Base-by-base conservation (phyloP, 2,888 invertebrate species). In the Mesorhabditis belari region DNA sequence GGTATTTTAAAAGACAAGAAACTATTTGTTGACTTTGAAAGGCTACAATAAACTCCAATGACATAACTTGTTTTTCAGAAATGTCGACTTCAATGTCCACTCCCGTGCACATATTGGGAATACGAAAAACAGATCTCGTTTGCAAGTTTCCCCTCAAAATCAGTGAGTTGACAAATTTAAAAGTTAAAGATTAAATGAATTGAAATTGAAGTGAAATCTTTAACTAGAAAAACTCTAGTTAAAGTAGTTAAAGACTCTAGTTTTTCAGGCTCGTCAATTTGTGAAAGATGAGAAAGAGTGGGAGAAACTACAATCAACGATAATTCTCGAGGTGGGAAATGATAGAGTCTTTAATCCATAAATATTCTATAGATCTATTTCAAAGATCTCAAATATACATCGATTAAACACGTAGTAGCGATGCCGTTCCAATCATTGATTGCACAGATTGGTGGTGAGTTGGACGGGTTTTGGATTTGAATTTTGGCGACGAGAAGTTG, bases 401-500 rank as follows among this genome's bases (percentile, higher is more conserved):
- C 71, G 17, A 77, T 77, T 62, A 72, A 75, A 53, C 78, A 78
- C 58, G 66, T 72, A 27, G 49, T 68, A 3, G 73, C 76, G 2
- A 77, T 78, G 72, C 75, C 77, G 5, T 64, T 71, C 2, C 65
- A 67, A 19, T 71, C 74, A 28, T 65, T 76, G 12, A 66, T 77
- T 57, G 77, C 77, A 51, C 77, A 77, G 61, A 66, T 77, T 27
- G 77, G 77, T 67, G 77, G 76, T 76, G 19, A 44, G 52, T 19
- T 17, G 26, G 12, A 17, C 0, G 27, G 2, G 12, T 27, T 27
- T 23, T 19, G 24, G 2, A 4, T 25, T n/a, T n/a, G n/a, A n/a
- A n/a, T n/a, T n/a, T n/a, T n/a, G n/a, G n/a, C n/a, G n/a, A n/a
- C n/a, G n/a, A n/a, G n/a, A n/a, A n/a, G n/a, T n/a, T n/a, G n/a